Base-by-base conservation (phyloP, 2,888 invertebrate genomes). In the Argyresthia albistria region DNA sequence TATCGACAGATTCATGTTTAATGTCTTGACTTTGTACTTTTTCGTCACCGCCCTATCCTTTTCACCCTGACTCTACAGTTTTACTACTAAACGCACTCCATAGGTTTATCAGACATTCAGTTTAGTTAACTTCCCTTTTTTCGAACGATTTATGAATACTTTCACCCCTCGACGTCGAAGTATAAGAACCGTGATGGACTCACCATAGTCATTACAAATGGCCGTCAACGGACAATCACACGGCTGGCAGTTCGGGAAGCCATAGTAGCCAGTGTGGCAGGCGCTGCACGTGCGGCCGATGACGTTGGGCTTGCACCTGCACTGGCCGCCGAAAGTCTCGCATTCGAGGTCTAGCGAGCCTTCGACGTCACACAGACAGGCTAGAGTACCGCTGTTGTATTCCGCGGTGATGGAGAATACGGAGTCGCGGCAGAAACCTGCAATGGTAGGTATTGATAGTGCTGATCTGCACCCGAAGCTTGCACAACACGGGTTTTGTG, bases 301-400 rank as follows among this genome's bases (percentile, higher is more conserved):
- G 1, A 99, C 95, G 74, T 99, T 94, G 0, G 93, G 90, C 66
- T 93, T 93, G 76, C 99, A 99, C 4, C 92, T 91, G 73, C 99
- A 99, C 76, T 99, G 98, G 0, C 99, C 99, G 0, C 99, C 99
- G 73, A 97, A 98, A 43, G 93, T 91, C 57, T 95, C 93, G 71
- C 99, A 99, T 63, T 95, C 93, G 69, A 98, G 94, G 51, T 89
- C 86, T 0, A 88, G 90, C 0, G 97, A 95, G 0, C 99, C 98
- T 55, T 92, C 92, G 63, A 92, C 93, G 73, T 97, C 94, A 72
- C 99, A 99, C 58, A 92, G 90, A 65, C 99, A 99, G 0, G 93
- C 90, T 45, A 97, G 73, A 0, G 98, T 98, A 0, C 98, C 97
- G 60, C 94, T 94, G 77, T 99, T 99, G 84, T 97, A 98, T 55